Evolutionary conservation across 2,888 invertebrate species (phyloP), one percentile per base, ranked within the genome.

Genomic region (Hyles lineata): DNA sequence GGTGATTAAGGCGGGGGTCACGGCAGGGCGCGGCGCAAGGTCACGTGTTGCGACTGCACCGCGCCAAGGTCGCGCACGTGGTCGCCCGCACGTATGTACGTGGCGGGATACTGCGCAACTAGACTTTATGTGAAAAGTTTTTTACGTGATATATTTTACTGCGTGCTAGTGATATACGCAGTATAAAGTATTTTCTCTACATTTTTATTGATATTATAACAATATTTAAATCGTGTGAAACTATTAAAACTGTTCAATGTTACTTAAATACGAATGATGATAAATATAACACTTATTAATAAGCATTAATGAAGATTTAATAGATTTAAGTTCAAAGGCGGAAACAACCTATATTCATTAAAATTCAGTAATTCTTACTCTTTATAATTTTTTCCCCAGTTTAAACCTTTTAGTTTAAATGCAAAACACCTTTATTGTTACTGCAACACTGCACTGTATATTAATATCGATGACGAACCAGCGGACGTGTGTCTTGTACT

Each of bases 61-160:
- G 61, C 63, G 23, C 52, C 74, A 74, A 74, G 74, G 74, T 52
- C 70, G 55, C 17, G 69, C 69, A 60, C 74, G 74, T 74, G 74
- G 25, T 55, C n/a, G 32, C 17, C 4, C 15, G 59, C 72, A 72
- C 74, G 74, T 71, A 74, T 35, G 23, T 58, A 70, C 61, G 25
- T 58, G 43, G n/a, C 21, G 67, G 35, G 55, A 32, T 9, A 19
- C 21, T 23, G 58, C 5, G 19, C 21, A 43, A 19, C 5, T 43
- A 9, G 35, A 32, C 2, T 55, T 59, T 72, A 3, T 23, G 2
- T 0, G 17, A 67, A 25, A 23, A 8, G 21, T 9, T 8, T 9
- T 35, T 43, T 43, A 43, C 43, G 11, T 43, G 11, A 15, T 43
- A 11, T n/a, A 19, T 55, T 55, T n/a, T 55, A n/a, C n/a, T 5